phyloP scores from a whole-genome alignment of 2,888 invertebrate species.

The Pandemis corylana region DNA sequence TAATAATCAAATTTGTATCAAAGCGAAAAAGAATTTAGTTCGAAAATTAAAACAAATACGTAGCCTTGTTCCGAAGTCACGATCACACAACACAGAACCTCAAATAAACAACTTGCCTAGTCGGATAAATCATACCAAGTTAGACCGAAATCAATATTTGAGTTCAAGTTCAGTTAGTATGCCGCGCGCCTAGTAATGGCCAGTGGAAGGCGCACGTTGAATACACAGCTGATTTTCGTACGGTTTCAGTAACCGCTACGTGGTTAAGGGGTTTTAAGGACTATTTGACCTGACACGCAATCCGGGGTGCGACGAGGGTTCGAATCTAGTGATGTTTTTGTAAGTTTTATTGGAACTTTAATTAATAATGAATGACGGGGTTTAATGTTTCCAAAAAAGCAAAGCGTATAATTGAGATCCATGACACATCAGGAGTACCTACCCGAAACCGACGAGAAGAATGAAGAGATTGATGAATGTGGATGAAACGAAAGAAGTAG shows the following conservation, averaged over 20 bases:
- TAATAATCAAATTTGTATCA: no score
- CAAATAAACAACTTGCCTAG: conserved; percentile 1
- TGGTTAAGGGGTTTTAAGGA: conserved; percentile 11
- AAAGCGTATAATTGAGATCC: no score
- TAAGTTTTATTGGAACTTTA: not conserved
- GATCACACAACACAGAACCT: conserved; percentile 2
- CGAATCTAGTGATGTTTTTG: not conserved
- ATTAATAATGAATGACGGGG: no score
- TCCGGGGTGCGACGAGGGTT: not conserved
- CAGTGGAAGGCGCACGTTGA: conserved; percentile 32
- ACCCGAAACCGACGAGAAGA: no score
- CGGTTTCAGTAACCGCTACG: not conserved
- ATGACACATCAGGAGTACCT: no score
- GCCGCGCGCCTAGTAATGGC: conserved; percentile 55
- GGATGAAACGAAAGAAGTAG: no score
- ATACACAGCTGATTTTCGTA: conserved; percentile 51
- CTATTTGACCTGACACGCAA: not conserved
- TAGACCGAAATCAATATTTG: conserved; percentile 48
- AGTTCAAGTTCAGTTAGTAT: conserved; percentile 60
- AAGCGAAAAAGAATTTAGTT: no score
- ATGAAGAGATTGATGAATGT: no score
- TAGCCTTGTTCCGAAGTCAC: not conserved
- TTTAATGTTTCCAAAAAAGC: no score
- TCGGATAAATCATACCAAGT: conserved; percentile 14
- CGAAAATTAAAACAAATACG: not conserved